These are phyloP conservation scores for Panagrolaimus sp. DNA, from an alignment of 1,140 invertebrate species.

Conservation along the genomic window DNA sequence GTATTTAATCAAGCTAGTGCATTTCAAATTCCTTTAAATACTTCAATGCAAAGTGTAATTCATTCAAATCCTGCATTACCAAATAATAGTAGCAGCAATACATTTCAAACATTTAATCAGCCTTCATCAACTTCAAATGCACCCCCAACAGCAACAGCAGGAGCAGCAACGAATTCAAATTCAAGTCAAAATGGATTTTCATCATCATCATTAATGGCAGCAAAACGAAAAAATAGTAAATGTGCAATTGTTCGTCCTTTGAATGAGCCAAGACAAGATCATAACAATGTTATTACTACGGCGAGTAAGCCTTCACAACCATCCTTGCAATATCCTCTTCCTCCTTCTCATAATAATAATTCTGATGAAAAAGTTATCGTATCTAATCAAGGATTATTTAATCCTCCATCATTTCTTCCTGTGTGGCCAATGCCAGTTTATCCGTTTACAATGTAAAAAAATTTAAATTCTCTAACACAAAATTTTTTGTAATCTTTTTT, in stretches of 20 bases:
- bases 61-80: no score
- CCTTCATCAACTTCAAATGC: no score
- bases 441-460: slow-evolving; percentile 7
- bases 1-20: no score
- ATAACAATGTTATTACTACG: no score
- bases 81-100: no score
- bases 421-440: slow-evolving; percentile 4
- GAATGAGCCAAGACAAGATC: neutral
- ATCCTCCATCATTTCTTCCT: neutral
- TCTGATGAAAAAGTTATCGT: neutral
- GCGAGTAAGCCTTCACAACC: no score
- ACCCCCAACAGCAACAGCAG: neutral
- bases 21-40: no score
- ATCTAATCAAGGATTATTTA: neutral
- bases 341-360: neutral
- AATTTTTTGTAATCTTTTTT: neutral
- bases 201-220: neutral
- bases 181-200: no score
- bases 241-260: slow-evolving; percentile 15
- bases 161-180: neutral
- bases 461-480: neutral
- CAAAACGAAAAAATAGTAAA: slow-evolving; percentile 13
- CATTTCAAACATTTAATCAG: no score
- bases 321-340: neutral
- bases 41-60: neutral